Evolutionary conservation across 2,888 invertebrate species (phyloP), one percentile per base, ranked within the genome.

Genomic region (Heliconius erato): DNA sequence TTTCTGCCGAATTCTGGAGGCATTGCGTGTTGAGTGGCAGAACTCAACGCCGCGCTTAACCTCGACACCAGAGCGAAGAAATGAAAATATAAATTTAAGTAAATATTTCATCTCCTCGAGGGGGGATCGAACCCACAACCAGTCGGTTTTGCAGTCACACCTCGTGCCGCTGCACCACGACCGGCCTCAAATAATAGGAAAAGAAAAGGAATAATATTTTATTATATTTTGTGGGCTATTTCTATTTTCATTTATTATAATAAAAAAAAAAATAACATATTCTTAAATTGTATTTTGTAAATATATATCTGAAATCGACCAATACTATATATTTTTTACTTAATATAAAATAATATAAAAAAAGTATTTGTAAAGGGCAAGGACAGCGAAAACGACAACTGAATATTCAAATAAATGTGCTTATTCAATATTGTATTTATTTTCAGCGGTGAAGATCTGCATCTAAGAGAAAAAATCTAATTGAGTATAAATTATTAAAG

Each of bases 401-500:
- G 12, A 44, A 44, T 44, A 71, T 71, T n/a, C n/a, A 71, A 40
- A 14, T n/a, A 63, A n/a, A 63, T n/a, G 23, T 63, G n/a, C 9
- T n/a, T 19, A 69, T 71, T 71, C n/a, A 71, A 71, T 40, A 71
- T 9, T 72, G 0, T 14, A 28, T 49, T 49, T 4, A 49, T 26
- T 71, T 12, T 26, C 7, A 28, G 49, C 26, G 5, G 44, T n/a
- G 9, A 40, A 44, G 1, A 49, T 68, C 28, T 67, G 67, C 28
- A 49, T 49, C 26, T 44, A 23, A 78, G 11, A 69, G n/a, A 69
- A 32, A 81, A 78, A 78, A 35, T 16, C 16, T 26, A 72, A 78
- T 81, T 44, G 65, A 78, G 65, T 63, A 65, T 49, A 81, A 72
- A 81, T 81, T 72, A 78, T 81, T 67, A 72, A 80, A 59, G 76